Conservation (phyloP, 2,797 vertebrate species). For the Discoglossus pictus region DNA sequence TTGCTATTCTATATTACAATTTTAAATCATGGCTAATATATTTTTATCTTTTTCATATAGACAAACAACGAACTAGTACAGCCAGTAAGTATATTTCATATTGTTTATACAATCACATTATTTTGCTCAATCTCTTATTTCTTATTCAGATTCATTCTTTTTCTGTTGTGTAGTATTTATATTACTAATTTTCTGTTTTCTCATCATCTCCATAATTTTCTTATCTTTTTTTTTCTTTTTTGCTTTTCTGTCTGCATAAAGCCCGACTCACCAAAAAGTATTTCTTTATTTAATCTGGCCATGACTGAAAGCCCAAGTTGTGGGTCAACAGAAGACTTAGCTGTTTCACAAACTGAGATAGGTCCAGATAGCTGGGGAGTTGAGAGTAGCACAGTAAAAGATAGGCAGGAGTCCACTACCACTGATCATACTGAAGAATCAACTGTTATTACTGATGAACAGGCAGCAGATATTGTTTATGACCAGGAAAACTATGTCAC, state of each 20-base stretch:
- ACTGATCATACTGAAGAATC: constrained; percentile 61
- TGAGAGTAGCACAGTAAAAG: constrained; percentile 73
- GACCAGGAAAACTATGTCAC: constrained; percentile 56
- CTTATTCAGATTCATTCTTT: constrained; percentile 17
- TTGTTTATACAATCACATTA: constrained; percentile 36
- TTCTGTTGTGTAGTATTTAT: neutral
- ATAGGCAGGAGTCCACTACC: constrained; percentile 63
- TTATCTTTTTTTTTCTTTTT: constrained; percentile 70
- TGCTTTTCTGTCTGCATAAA: constrained; percentile 75
- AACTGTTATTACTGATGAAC: constrained; percentile 58
- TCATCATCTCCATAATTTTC: constrained; percentile 70
- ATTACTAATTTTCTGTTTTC: constrained; percentile 61
- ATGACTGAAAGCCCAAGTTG: constrained; percentile 71
- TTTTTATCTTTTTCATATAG: constrained; percentile 60
- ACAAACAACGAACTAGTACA: constrained; percentile 78
- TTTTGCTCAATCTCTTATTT: constrained; percentile 53
- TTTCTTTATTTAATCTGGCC: constrained; percentile 77
- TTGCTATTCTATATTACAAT: too few species aligned
- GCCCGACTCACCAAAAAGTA: constrained; percentile 80
- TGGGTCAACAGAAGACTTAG: constrained; percentile 70
- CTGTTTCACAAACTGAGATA: constrained; percentile 72
- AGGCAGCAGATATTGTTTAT: constrained; percentile 55
- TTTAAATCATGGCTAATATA: too few species aligned
- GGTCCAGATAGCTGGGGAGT: constrained; percentile 79
- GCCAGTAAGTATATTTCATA: constrained; percentile 77